Percentiles rank a stretch among this genome's conserved stretches.
Evolutionary conservation across 2,113 vertebrate genomes (phyloP).

Genomic region (Albula glossodonta): DNA sequence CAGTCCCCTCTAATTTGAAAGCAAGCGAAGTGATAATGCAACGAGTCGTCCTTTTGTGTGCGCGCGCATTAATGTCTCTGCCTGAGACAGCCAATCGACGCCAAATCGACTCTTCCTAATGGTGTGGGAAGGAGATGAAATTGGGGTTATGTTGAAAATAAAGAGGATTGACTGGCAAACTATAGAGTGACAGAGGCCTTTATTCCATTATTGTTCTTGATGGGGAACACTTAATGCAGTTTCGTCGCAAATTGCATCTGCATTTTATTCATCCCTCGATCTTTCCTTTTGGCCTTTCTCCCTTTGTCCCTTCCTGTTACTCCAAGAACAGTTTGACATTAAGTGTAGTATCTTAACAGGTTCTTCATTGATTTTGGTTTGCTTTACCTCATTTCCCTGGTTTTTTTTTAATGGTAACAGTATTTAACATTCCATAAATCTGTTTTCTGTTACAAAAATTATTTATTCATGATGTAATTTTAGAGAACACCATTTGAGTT

Average conservation of each 20-base stretch:
- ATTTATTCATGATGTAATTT: too few relatives aligned
- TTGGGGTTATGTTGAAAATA: constrained; percentile 73
- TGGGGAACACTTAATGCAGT: constrained; percentile 87
- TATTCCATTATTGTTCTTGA: constrained; percentile 86
- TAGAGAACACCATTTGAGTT: too few relatives aligned
- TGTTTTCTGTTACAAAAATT: too few relatives aligned
- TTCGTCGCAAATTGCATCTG: constrained; percentile 69
- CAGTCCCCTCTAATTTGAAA: constrained; percentile 88
- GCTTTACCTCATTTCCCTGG: constrained; percentile 38
- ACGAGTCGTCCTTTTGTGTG: constrained; percentile 85
- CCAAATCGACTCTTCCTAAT: constrained; percentile 84
- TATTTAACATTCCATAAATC: too few relatives aligned
- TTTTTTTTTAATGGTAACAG: too few relatives aligned
- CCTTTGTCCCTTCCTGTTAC: constrained; percentile 53
- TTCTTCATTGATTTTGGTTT: constrained; percentile 44
- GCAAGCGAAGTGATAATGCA: constrained; percentile 85
- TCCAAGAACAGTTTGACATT: constrained; percentile 49
- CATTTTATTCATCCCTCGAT: constrained; percentile 45
- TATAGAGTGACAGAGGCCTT: constrained; percentile 80
- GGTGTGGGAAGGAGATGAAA: constrained; percentile 67
- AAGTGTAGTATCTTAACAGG: constrained; percentile 33
- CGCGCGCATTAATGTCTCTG: constrained; percentile 89
- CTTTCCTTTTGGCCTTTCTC: constrained; percentile 16
- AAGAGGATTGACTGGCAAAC: constrained; percentile 86
- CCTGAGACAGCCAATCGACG: constrained; percentile 78